Evolutionary conservation across 2,797 vertebrate species (phyloP).

Genomic region (Threskiornis aethiopicus): DNA sequence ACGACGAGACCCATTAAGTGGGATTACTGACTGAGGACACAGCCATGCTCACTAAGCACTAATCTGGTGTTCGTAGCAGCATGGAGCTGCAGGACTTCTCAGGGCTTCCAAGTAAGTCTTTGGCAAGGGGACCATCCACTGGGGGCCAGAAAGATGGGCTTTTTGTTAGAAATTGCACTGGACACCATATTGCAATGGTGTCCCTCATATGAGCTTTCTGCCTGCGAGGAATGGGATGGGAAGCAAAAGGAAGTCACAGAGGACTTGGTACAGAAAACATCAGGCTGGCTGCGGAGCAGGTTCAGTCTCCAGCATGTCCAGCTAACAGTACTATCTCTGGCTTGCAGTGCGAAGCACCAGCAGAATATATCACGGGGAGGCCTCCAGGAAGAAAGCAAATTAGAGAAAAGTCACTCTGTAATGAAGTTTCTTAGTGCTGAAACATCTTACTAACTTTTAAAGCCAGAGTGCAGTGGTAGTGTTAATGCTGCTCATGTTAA

Average conservation of each 20-base stretch:
- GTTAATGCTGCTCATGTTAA: neutral
- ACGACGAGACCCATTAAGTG: neutral
- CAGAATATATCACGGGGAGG: neutral
- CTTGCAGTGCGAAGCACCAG: neutral
- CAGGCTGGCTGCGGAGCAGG: neutral
- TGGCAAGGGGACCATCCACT: neutral
- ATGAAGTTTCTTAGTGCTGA: neutral
- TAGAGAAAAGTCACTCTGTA: neutral
- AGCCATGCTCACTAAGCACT: neutral
- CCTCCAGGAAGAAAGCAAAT: neutral
- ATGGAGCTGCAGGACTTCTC: neutral
- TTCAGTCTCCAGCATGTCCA: neutral
- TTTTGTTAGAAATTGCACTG: neutral
- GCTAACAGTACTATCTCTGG: neutral
- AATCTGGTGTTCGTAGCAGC: neutral
- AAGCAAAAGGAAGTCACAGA: neutral
- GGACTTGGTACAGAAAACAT: neutral
- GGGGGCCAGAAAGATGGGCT: neutral
- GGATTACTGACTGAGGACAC: neutral
- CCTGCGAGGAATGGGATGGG: accelerated
- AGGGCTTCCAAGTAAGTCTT: neutral
- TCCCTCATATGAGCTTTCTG: neutral
- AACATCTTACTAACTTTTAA: neutral
- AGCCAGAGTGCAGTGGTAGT: neutral
- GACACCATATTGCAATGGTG: neutral